A percentile compares a stretch with the other conserved stretches of the same genome.
These are phyloP conservation scores for Perca fluviatilis DNA, from an alignment of 2,113 vertebrate genomes.

Conservation along the genomic window DNA sequence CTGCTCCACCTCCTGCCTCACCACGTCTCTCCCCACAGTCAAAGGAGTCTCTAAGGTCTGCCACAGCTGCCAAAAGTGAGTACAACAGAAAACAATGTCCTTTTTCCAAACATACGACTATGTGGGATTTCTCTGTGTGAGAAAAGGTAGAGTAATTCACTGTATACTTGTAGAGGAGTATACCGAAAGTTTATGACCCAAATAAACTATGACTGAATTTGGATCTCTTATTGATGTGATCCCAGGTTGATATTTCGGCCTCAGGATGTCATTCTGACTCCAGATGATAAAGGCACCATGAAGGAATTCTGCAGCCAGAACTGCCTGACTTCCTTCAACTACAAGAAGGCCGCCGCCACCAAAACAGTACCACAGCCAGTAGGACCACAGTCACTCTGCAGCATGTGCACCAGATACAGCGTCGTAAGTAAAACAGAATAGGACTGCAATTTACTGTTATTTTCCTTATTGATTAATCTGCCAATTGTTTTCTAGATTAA, in stretches of 20 bases:
- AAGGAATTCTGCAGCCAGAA: conserved; percentile 96
- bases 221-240: background rate
- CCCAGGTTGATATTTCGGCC: conserved; percentile 90
- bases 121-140: background rate
- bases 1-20: conserved; percentile 90
- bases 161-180: background rate
- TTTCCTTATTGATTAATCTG: background rate
- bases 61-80: conserved; percentile 94
- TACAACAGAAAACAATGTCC: background rate
- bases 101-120: too few species aligned
- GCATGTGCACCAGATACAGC: conserved; percentile 92
- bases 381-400: conserved; percentile 86
- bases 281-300: conserved; percentile 87
- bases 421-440: conserved; percentile 82
- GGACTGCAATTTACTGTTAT: background rate
- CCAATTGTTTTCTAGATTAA: background rate
- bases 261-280: conserved; percentile 93
- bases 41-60: conserved; percentile 88
- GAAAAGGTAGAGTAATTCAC: background rate
- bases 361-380: background rate
- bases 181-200: background rate
- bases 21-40: conserved; percentile 76
- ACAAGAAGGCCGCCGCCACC: conserved; percentile 84
- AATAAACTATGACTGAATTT: background rate
- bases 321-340: conserved; percentile 90